Conservation (phyloP, 2,888 invertebrate genomes). For the Chrysotoxum bicinctum region DNA sequence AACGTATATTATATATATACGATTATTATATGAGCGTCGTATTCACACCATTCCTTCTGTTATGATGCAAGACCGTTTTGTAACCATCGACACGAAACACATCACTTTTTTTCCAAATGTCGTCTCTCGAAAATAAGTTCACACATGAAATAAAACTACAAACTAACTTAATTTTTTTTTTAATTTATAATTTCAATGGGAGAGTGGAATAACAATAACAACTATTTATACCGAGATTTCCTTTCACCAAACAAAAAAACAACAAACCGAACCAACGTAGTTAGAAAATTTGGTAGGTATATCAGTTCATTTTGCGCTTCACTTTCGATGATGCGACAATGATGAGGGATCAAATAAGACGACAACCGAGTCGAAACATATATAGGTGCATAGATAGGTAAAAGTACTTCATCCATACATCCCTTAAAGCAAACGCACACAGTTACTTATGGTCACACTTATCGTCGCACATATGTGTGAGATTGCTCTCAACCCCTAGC, state of each 20-base stretch:
- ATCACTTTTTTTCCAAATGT: conserved; percentile 36
- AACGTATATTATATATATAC: not conserved
- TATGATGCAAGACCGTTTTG: conserved; percentile 65
- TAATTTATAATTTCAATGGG: conserved; percentile 12
- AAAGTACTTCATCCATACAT: conserved; percentile 34
- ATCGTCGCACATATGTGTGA: conserved; percentile 19
- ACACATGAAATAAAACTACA: conserved; percentile 8
- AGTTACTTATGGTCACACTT: conserved; percentile 29
- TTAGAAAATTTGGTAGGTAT: conserved; percentile 2
- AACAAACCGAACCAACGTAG: conserved; percentile 2
- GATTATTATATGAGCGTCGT: conserved; percentile 8
- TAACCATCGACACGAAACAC: conserved; percentile 54
- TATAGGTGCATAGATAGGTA: not conserved
- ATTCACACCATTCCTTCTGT: conserved; percentile 66
- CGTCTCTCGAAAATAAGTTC: conserved; percentile 7
- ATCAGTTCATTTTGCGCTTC: conserved; percentile 61
- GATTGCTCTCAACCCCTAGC: conserved; percentile 29
- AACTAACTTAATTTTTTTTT: not conserved
- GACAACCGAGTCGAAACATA: conserved; percentile 51
- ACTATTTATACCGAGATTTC: not conserved
- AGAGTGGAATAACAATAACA: conserved; percentile 17
- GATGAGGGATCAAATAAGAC: conserved; percentile 56
- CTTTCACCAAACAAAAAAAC: not conserved
- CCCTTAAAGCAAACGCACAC: conserved; percentile 41
- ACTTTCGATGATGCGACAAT: conserved; percentile 60